Evolutionary conservation across 37 sponge, comb jelly and placozoan species (phyloP).

Genomic region (Corticium candelabrum): DNA sequence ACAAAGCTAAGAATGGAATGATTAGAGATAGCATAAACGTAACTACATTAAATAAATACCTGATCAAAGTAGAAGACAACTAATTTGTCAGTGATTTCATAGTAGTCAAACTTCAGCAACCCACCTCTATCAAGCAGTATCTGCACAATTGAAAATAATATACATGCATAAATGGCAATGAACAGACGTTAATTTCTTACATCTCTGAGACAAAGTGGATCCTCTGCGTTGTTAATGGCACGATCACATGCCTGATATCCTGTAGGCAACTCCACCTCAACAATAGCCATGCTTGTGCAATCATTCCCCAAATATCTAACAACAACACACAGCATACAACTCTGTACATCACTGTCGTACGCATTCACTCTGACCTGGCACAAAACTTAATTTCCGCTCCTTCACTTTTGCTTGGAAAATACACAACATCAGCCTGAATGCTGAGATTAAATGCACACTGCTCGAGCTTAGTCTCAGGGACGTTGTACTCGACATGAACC

Average conservation of each 20-base stretch:
- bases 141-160: no score
- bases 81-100: neutral
- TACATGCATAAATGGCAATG: no score
- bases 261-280: neutral
- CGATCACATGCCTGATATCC: neutral
- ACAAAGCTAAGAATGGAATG: neutral
- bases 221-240: neutral
- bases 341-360: neutral
- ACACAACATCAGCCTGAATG: neutral
- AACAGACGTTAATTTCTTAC: no score
- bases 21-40: neutral
- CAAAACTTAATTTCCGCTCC: neutral
- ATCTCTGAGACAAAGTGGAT: neutral
- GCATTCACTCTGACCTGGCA: neutral
- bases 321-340: neutral
- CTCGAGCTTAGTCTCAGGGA: neutral
- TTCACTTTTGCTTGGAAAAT: no score
- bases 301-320: neutral
- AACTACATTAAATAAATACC: neutral
- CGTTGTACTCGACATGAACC: neutral
- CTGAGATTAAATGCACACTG: neutral
- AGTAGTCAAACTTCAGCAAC: neutral
- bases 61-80: neutral
- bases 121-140: no score
- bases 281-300: neutral